phyloP scores from a whole-genome alignment of 2,113 vertebrate genomes.

The Xenopus laevis region DNA sequence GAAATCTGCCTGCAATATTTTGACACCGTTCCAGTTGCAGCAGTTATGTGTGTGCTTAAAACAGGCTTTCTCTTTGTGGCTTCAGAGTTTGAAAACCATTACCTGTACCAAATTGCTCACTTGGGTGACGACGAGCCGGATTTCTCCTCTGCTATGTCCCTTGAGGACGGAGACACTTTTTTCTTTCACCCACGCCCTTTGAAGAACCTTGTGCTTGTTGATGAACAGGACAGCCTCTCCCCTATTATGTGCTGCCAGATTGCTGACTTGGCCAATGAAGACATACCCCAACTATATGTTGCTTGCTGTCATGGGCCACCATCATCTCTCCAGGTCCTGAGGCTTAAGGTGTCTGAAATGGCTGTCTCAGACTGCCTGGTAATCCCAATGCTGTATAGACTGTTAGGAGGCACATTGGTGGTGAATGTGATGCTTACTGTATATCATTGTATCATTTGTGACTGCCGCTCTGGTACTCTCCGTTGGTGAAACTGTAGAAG shows the following conservation, averaged over 20 bases:
- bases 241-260: constrained; percentile 98
- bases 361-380: constrained; percentile 97
- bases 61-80: constrained; percentile 96
- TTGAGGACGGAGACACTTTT: constrained; percentile 96
- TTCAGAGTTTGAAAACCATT: constrained; percentile 98
- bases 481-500: constrained; percentile 96
- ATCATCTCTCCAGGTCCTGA: constrained; percentile 88
- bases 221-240: constrained; percentile 92
- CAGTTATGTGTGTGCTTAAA: constrained; percentile 97
- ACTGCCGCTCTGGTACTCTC: constrained; percentile 94
- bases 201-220: constrained; percentile 94
- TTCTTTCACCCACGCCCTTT: constrained; percentile 95
- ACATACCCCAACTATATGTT: constrained; percentile 93
- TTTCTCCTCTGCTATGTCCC: constrained; percentile 97
- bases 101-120: constrained; percentile 97
- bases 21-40: constrained; percentile 92
- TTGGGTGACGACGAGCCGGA: constrained; percentile 95
- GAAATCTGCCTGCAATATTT: constrained; percentile 98
- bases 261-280: constrained; percentile 95
- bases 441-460: constrained; percentile 98
- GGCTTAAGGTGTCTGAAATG: constrained; percentile 99
- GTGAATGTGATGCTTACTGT: constrained; percentile 97
- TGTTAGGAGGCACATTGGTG: constrained; percentile 91
- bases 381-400: constrained; percentile 99
- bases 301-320: constrained; percentile 89